Conservation (phyloP, 2,113 vertebrate species). For the Sebastes schlegelii region DNA sequence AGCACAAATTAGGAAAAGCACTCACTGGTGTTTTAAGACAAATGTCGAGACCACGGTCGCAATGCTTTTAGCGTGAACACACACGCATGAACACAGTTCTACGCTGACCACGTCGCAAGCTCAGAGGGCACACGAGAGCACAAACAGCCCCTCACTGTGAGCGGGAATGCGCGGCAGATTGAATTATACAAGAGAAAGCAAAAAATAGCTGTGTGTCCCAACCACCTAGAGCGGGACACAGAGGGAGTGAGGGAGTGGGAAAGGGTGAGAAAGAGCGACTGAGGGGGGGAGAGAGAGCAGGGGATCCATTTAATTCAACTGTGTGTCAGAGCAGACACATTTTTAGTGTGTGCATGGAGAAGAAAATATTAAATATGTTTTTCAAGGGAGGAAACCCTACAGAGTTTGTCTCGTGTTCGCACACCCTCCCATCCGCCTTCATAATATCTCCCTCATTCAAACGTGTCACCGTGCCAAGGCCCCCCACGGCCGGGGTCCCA, state of each 20-base stretch:
- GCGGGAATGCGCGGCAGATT: constrained; percentile 71
- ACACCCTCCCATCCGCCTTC: constrained; percentile 35
- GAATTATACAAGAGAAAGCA: constrained; percentile 78
- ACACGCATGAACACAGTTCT: neutral
- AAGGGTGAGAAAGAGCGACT: constrained; percentile 22
- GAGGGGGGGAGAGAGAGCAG: constrained; percentile 4
- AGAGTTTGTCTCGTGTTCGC: constrained; percentile 19
- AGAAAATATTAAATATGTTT: constrained; percentile 10
- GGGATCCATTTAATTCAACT: constrained; percentile 28
- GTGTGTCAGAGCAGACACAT: neutral
- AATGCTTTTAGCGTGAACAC: constrained; percentile 39
- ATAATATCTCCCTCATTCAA: constrained; percentile 62
- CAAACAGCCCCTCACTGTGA: constrained; percentile 61
- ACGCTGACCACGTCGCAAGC: constrained; percentile 36
- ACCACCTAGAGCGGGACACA: constrained; percentile 51
- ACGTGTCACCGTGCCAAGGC: constrained; percentile 68
- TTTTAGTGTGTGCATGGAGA: neutral
- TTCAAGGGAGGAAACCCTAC: constrained; percentile 1
- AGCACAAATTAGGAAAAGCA: constrained; percentile 58
- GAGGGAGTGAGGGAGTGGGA: constrained; percentile 34
- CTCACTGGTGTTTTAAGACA: constrained; percentile 54
- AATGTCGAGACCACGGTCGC: constrained; percentile 29
- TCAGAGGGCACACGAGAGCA: constrained; percentile 51
- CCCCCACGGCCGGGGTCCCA: constrained; percentile 62
- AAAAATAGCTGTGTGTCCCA: constrained; percentile 72